Evolutionary conservation across 2,797 vertebrate species (phyloP), one percentile per base, ranked within the genome.

Genomic region (Chelmon rostratus): DNA sequence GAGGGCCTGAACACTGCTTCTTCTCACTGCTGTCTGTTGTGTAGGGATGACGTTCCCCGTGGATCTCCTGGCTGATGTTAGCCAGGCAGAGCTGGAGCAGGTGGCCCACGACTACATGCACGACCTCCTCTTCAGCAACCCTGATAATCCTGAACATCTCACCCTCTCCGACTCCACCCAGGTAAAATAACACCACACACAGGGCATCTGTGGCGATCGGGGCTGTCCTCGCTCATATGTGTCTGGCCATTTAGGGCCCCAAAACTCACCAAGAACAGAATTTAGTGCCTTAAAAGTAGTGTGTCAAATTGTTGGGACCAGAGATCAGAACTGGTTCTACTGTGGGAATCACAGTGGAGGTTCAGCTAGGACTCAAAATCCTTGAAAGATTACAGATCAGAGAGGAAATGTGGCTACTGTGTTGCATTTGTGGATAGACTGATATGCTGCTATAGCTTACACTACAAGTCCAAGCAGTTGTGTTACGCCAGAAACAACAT

Each of bases 21-120:
- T 4, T 71, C 44, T 47, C 35, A 35, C 35, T 13, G 23, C 9
- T 28, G 8, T 50, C 16, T 46, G 9, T 31, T 33, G 8, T 82
- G 69, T 85, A 94, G 96, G 78, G 72, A 98, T 98, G 97, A 86
- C 93, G 64, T 98, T 96, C 91, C 97, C 97, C 50, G 97, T 98
- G 92, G 97, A 98, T 88, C 64, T 95, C 28, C 88, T 98, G 92
- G 88, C 88, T 35, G 84, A 61, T 61, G 95, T 83, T 68, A 95
- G 92, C 84, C 95, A 96, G 57, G 93, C 93, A 50, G 93, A 95
- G 66, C 28, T 98, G 88, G 94, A 97, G 80, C 92, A 13, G 15
- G 93, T 92, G 62, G 95, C 93, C 52, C 89, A 95, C 40, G 87
- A 81, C 58, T 97, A 96, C 82, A 82, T 97, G 89, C 89, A 90